Base-by-base conservation (phyloP, 2,888 invertebrate species). In the Perizoma flavofasciatum region DNA sequence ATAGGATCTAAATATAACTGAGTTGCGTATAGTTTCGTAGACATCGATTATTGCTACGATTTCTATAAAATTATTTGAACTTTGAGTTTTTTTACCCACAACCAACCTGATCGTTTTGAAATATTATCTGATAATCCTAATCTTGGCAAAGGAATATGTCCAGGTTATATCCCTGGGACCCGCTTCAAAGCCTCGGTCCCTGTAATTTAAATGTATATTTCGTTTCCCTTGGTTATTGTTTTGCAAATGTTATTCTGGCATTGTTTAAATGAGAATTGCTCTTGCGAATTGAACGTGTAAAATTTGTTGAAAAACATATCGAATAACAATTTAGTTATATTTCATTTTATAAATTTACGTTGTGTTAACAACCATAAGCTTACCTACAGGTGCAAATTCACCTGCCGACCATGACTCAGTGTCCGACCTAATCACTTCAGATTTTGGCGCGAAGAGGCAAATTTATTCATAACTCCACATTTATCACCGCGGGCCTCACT, bases 391-490 rank as follows among this genome's bases (percentile, higher is more conserved):
- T 79, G 80, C 50, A 22, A 53, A 50, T 56, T 66, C 88, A 88
- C 85, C 88, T 88, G 88, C 77, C 40, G 69, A 65, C 70, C 59
- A 62, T 77, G 78, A 50, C 77, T 73, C 70, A 79, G 81, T 84
- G 81, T 85, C 79, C 77, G 78, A 79, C 77, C 86, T 89, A 88
- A 90, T 89, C 85, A 84, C 86, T 82, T 79, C 81, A 86, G 84
- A 86, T 86, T 88, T 86, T 70, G 76, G 77, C 77, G 74, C 76
- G 72, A 75, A 77, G 78, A 80, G 81, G 77, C 80, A 86, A 89
- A 89, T 88, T 86, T 89, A 89, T 90, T 90, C 89, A 89, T 89
- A 87, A 85, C 86, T 82, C 81, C 85, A 74, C 87, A 88, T 89
- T 88, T 88, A 89, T 88, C 88, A 88, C 83, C 81, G 82, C 78